Evolutionary conservation across 2,888 invertebrate species (phyloP), one percentile per base, ranked within the genome.

Genomic region (Alloplasta piceator): DNA sequence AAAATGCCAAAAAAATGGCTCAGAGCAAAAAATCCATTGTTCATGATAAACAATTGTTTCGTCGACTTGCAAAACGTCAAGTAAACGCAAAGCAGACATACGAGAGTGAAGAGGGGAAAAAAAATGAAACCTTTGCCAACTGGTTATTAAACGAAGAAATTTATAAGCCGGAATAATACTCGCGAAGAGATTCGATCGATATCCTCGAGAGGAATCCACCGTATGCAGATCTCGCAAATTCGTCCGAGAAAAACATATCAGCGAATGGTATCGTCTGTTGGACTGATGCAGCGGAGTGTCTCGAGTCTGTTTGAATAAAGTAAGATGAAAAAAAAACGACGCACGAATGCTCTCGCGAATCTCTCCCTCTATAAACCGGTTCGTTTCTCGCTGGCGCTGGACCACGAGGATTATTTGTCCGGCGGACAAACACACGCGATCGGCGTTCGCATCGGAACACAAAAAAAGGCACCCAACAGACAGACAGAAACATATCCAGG

Each of bases 311-410:
- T 74, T 64, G 5, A 41, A 36, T 41, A 55, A 55, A 66, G 6
- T 39, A 61, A 50, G n/a, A n/a, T n/a, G n/a, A 61, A 48, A 38
- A 71, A 61, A 50, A 50, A 39, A 66, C 26, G 1, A 26, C 26
- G 26, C 1, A 26, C 26, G 3, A 39, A 66, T 14, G 5, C n/a
- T 66, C 73, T 66, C 48, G 55, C 5, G 56, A 55, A 66, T 74
- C 56, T 74, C 55, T 75, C 83, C 74, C 61, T 71, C 70, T 55
- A 64, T 43, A 82, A 84, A 84, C 83, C 83, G 83, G 83, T 84
- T 84, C 67, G 64, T 52, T 78, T 61, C 64, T 74, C 64, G 67
- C 48, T 48, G 5, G 10, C 48, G 10, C n/a, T 48, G 43, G 73
- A 64, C 73, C 64, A 74, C 26, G 3, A 26, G 77, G 68, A 75